These are phyloP conservation scores for Pantala flavescens DNA, from an alignment of 1,140 invertebrate genomes.

Conservation along the genomic window DNA sequence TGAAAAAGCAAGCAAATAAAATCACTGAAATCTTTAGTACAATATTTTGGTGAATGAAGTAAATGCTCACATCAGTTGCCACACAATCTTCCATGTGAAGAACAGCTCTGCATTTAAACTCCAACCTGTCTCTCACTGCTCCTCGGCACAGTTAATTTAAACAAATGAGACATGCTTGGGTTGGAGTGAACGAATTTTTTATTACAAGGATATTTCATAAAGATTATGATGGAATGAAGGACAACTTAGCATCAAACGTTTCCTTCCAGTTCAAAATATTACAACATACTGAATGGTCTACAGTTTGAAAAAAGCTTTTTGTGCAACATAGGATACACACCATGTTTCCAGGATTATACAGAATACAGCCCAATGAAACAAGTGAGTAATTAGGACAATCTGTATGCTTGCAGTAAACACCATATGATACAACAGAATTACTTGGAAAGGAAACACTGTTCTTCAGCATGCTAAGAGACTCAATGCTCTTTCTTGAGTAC, in stretches of 20 bases:
- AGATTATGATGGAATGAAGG: constrained; percentile 12
- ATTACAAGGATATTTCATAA: constrained; percentile 12
- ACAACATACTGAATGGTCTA: constrained; percentile 7
- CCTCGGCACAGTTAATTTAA: constrained; percentile 20
- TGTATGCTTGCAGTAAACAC: neutral
- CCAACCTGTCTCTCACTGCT: constrained; percentile 19
- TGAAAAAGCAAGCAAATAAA: neutral
- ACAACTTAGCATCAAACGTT: neutral
- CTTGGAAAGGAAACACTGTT: constrained; percentile 9
- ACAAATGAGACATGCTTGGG: constrained; percentile 1
- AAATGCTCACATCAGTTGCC: constrained; percentile 5
- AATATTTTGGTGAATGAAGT: neutral
- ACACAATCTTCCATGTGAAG: constrained; percentile 13
- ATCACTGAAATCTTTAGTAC: neutral
- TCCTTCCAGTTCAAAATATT: constrained; percentile 4
- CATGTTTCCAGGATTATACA: neutral
- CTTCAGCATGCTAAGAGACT: neutral
- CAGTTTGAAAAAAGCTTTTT: neutral
- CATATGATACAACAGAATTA: neutral
- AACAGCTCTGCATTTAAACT: constrained; percentile 20
- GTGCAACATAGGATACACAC: constrained; percentile 2
- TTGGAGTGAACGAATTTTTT: constrained; percentile 12
- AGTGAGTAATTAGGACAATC: neutral
- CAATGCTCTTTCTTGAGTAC: neutral
- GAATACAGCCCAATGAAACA: neutral